These are phyloP conservation scores for Calameuta idolon DNA, from an alignment of 2,888 invertebrate species.

Conservation along the genomic window DNA sequence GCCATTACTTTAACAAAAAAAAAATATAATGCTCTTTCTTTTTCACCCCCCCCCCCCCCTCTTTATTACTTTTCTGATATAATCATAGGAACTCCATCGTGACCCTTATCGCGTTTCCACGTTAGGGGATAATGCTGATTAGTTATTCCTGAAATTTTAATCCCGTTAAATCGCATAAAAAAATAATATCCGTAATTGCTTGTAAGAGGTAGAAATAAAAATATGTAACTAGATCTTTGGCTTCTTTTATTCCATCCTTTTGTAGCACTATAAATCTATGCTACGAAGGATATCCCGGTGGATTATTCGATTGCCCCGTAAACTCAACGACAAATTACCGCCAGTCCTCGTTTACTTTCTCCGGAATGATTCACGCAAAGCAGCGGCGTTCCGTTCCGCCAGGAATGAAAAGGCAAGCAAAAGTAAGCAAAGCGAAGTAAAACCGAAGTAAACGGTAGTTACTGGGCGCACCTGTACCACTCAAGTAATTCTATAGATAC, in stretches of 20 bases:
- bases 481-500: not conserved
- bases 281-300: not conserved
- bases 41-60: too few species aligned
- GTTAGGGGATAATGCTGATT: not conserved
- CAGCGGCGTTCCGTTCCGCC: conserved; percentile 11
- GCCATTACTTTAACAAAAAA: not conserved
- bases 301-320: not conserved
- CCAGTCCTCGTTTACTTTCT: conserved; percentile 4
- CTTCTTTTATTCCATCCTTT: not conserved
- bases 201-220: not conserved
- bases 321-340: conserved; percentile 1
- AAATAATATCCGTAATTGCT: not conserved
- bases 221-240: too few species aligned
- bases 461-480: not conserved
- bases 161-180: not conserved
- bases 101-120: not conserved
- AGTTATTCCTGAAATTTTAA: not conserved
- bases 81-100: not conserved
- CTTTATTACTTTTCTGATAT: too few species aligned
- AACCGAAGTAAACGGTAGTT: not conserved
- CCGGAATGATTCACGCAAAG: conserved; percentile 3
- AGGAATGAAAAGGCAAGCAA: conserved; percentile 1
- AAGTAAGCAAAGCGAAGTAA: not conserved
- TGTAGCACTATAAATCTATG: not conserved
- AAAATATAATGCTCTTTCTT: not conserved